These are phyloP conservation scores for Ennomos fuscantarius DNA, from an alignment of 2,888 invertebrate species.

Conservation along the genomic window DNA sequence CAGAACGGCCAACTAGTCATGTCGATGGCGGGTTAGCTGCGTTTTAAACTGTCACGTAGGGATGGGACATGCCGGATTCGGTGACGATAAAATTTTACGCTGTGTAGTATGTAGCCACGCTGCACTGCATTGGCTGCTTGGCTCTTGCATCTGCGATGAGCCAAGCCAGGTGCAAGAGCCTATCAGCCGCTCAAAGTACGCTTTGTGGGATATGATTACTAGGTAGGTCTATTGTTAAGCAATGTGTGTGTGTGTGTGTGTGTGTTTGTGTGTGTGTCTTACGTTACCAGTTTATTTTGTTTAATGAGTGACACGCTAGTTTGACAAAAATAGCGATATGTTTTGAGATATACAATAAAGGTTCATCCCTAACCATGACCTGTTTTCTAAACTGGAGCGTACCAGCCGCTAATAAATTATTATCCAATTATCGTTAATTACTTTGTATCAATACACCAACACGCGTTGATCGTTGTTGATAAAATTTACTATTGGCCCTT, in stretches of 20 bases:
- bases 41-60: constrained; percentile 34
- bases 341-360: neutral
- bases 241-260: too few relatives aligned
- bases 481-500: neutral
- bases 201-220: too few relatives aligned
- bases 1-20: constrained; percentile 30
- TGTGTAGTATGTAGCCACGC: too few relatives aligned
- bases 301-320: too few relatives aligned
- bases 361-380: constrained; percentile 16
- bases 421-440: constrained; percentile 16
- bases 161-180: too few relatives aligned
- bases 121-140: too few relatives aligned
- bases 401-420: constrained; percentile 24
- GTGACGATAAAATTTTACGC: too few relatives aligned
- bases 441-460: constrained; percentile 14
- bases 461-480: constrained; percentile 12
- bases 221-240: too few relatives aligned
- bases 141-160: too few relatives aligned
- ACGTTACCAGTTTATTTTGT: too few relatives aligned
- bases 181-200: too few relatives aligned
- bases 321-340: neutral
- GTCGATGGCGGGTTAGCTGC: constrained; percentile 38
- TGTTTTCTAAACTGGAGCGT: constrained; percentile 17
- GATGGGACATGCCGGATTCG: constrained; percentile 1
- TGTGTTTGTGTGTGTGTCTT: too few relatives aligned